A percentile compares a stretch with the other conserved stretches of the same genome.
Conservation (phyloP, 2,797 vertebrate species). For the Natrix natrix region DNA sequence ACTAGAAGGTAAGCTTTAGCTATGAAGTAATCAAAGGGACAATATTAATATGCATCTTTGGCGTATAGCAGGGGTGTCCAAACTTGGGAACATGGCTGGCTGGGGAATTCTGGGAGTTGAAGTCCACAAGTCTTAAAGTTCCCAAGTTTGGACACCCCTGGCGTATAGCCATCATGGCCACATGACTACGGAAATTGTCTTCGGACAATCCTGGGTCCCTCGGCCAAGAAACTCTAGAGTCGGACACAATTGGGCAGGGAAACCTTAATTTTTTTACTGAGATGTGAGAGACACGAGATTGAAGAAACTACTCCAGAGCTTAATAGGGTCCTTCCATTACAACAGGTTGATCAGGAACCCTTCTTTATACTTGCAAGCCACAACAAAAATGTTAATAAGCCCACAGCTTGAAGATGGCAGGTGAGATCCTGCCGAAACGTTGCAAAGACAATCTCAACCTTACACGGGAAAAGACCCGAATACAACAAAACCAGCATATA, state of each 20-base stretch:
- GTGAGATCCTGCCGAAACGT: too few species aligned
- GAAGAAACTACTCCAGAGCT: background rate
- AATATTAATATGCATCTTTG: background rate
- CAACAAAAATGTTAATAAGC: too few species aligned
- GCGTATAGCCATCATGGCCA: background rate
- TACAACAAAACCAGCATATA: too few species aligned
- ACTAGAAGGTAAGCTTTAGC: conserved; percentile 84
- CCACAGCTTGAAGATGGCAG: too few species aligned
- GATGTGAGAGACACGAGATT: background rate
- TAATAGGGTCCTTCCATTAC: background rate
- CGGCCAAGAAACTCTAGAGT: background rate
- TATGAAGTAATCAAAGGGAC: background rate
- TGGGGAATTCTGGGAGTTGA: too few species aligned
- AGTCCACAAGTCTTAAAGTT: too few species aligned
- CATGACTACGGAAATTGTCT: background rate
- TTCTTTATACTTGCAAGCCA: background rate
- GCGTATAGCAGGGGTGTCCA: too few species aligned
- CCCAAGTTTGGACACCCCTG: too few species aligned
- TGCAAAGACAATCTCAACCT: too few species aligned
- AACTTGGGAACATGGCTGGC: too few species aligned
- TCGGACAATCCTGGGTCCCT: background rate
- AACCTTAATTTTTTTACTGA: background rate
- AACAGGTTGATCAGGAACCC: background rate
- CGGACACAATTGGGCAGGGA: background rate
- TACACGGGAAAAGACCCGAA: too few species aligned